A percentile compares a stretch with the other conserved stretches of the same genome.
These are phyloP conservation scores for Trissolcus japonicus DNA, from an alignment of 2,888 invertebrate species.

Conservation along the genomic window DNA sequence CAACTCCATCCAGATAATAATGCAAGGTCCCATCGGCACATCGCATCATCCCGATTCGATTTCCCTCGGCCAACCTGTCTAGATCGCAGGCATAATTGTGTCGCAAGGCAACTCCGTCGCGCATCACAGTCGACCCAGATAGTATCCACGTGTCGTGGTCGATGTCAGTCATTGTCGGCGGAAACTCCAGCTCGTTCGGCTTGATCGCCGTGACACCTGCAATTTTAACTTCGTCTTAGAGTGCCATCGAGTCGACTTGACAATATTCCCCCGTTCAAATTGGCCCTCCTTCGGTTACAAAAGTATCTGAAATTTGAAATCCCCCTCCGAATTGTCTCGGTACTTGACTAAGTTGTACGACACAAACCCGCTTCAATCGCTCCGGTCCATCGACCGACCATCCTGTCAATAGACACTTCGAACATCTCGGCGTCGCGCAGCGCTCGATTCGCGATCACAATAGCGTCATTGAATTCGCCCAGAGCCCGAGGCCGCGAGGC, in stretches of 20 bases:
- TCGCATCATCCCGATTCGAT: slow-evolving; percentile 91
- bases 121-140: slow-evolving; percentile 94
- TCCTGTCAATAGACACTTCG: slow-evolving; percentile 91
- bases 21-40: slow-evolving; percentile 89
- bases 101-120: slow-evolving; percentile 89
- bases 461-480: slow-evolving; percentile 96
- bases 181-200: slow-evolving; percentile 91
- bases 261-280: too few species aligned
- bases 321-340: too few species aligned
- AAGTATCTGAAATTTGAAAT: too few species aligned
- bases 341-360: slow-evolving; percentile 5
- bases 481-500: slow-evolving; percentile 91
- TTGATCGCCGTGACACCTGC: slow-evolving; percentile 72
- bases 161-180: slow-evolving; percentile 94
- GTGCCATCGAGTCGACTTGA: too few species aligned
- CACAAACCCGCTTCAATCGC: slow-evolving; percentile 88
- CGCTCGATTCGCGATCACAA: slow-evolving; percentile 92
- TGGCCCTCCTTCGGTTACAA: too few species aligned
- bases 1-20: slow-evolving; percentile 90
- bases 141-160: slow-evolving; percentile 94
- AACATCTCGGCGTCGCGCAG: slow-evolving; percentile 93
- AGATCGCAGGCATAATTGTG: slow-evolving; percentile 92
- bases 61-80: slow-evolving; percentile 87
- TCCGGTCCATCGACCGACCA: slow-evolving; percentile 95
- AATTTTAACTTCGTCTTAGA: background rate